A percentile compares a stretch with the other conserved stretches of the same genome.
These are phyloP conservation scores for Apodemia mormo DNA, from an alignment of 2,888 invertebrate species.

Conservation along the genomic window DNA sequence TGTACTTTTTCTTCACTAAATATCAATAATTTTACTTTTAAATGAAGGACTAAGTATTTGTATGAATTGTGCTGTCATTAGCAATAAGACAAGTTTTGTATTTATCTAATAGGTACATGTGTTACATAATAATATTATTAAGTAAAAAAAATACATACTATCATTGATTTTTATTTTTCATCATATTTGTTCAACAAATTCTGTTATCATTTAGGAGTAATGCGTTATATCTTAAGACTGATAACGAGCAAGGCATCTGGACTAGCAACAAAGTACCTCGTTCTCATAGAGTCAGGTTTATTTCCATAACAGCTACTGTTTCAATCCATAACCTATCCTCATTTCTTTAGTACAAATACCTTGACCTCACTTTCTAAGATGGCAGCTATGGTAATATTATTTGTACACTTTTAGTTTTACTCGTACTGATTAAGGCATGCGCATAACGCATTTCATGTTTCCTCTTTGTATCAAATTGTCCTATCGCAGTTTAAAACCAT, in stretches of 20 bases:
- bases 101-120: slow-evolving; percentile 41
- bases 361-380: background rate
- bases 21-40: background rate
- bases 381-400: background rate
- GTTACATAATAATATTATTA: slow-evolving; percentile 8
- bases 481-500: too few species aligned
- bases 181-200: background rate
- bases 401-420: background rate
- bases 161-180: slow-evolving; percentile 3
- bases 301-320: background rate
- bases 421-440: background rate
- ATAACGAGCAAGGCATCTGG: slow-evolving; percentile 5
- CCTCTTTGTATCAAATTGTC: too few species aligned
- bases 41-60: slow-evolving; percentile 51
- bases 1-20: slow-evolving; percentile 46
- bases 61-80: slow-evolving; percentile 55
- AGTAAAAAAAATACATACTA: slow-evolving; percentile 1
- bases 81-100: slow-evolving; percentile 47
- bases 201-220: slow-evolving; percentile 5
- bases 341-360: background rate
- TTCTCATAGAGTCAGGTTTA: background rate
- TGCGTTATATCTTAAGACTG: background rate
- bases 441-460: too few species aligned
- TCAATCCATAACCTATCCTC: background rate
- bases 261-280: background rate